Conservation (phyloP, 1,140 invertebrate species). For the Leptoteleia sp. region DNA sequence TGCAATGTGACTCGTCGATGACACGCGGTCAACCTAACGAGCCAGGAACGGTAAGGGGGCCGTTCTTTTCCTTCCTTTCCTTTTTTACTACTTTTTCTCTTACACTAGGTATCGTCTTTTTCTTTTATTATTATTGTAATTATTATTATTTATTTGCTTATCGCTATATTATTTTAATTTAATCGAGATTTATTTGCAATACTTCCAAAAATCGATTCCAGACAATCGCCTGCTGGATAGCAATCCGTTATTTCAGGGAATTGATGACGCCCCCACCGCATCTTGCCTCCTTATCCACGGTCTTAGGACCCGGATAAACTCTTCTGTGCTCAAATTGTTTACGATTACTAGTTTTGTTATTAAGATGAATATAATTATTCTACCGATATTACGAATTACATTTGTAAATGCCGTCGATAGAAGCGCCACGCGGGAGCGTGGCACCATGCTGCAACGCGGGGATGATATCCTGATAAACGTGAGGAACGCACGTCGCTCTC, state of each 20-base stretch:
- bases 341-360: conserved; percentile 78
- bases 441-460: conserved; percentile 35
- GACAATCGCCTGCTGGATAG: no score
- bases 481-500: conserved; percentile 37
- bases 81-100: neutral
- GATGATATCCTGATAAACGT: conserved; percentile 41
- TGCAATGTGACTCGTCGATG: conserved; percentile 41
- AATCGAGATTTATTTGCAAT: neutral
- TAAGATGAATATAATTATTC: conserved; percentile 72
- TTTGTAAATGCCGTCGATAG: conserved; percentile 69
- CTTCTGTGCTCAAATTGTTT: conserved; percentile 80
- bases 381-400: conserved; percentile 72
- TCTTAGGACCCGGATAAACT: conserved; percentile 60
- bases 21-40: conserved; percentile 32
- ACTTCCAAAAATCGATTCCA: conserved; percentile 6
- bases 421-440: conserved; percentile 39
- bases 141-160: neutral
- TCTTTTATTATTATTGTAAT: conserved; percentile 1
- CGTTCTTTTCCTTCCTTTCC: conserved; percentile 2
- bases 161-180: neutral
- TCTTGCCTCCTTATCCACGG: conserved; percentile 57
- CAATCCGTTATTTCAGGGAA: conserved; percentile 20
- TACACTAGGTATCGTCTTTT: no score
- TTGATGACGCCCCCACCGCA: conserved; percentile 44
- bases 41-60: conserved; percentile 41